Base-by-base conservation (phyloP, 2,888 invertebrate genomes). In the Geotrupes spiniger region DNA sequence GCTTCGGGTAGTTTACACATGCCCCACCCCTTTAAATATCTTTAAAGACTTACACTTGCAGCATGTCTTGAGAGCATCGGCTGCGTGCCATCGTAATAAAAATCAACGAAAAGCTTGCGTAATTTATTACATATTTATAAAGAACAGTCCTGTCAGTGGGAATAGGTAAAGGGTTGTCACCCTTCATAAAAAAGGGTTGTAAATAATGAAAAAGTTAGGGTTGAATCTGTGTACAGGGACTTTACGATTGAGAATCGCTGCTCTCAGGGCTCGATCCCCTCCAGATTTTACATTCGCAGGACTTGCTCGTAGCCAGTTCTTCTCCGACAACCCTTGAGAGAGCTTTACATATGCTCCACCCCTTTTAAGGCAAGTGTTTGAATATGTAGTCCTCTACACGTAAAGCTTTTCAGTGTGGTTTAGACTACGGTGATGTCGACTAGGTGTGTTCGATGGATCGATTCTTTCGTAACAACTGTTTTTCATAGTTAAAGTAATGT, bases 301-400 rank as follows among this genome's bases (percentile, higher is more conserved):
- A 37, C 25, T 36, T 17, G 43, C 28, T 37, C 29, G 44, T 27
- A 47, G 41, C 38, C 52, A 53, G 55, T 52, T 45, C 43, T 38
- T 49, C 39, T 46, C 31, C 48, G 49, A 56, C 55, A 58, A 56
- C 53, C 56, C 57, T 57, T 56, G 53, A 49, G 46, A 42, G 58
- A 57, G 62, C 61, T 64, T 64, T 65, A 60, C 60, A 63, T 62
- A 63, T 63, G 63, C 64, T 64, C 64, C 66, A 65, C 65, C 66
- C 65, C 63, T 66, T 65, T 21, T 21, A 21, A 21, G 6, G 6
- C 6, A 21, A 21, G 21, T 21, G 21, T 6, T 4, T 6, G 4
- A n/a, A n/a, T 21, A 21, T 6, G 6, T 21, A 21, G 3, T 21
- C 6, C 6, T 28, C 21, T 21, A 21, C 6, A 21, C 6, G 21